A percentile compares a stretch with the other conserved stretches of the same genome.
These are phyloP conservation scores for Pachyramphus minor DNA, from an alignment of 2,113 vertebrate species.

Conservation along the genomic window DNA sequence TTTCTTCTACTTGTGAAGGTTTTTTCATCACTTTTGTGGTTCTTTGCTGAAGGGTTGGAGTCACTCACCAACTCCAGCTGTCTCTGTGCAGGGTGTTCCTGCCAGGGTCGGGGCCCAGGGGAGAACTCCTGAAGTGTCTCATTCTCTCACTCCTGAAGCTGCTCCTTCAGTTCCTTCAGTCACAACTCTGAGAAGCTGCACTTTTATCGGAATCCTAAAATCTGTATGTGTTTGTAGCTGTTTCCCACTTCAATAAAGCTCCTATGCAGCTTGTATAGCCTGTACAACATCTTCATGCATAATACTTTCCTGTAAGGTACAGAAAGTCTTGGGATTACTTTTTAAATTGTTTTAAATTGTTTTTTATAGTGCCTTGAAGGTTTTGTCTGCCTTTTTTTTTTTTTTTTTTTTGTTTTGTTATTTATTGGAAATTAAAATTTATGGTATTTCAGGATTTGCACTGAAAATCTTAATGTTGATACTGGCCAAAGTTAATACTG, in stretches of 20 bases:
- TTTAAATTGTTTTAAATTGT: neutral
- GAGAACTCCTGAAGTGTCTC: neutral
- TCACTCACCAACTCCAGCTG: fast-evolving
- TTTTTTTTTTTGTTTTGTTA: neutral
- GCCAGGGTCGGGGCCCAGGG: neutral
- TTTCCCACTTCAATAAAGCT: neutral
- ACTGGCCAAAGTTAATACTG: neutral
- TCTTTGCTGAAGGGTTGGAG: neutral
- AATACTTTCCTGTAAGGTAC: neutral
- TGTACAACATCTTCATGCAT: neutral
- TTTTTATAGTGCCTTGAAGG: neutral
- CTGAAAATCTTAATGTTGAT: neutral
- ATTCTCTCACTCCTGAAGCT: neutral
- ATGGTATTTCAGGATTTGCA: neutral
- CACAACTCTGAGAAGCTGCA: neutral
- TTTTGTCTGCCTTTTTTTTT: neutral
- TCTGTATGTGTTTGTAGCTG: neutral
- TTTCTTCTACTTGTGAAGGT: neutral
- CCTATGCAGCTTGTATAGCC: neutral
- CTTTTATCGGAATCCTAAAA: neutral
- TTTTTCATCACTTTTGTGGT: neutral
- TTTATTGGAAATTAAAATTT: neutral
- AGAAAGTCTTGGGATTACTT: neutral
- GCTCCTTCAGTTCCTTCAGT: neutral
- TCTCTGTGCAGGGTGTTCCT: neutral